Conservation (phyloP, 2,888 invertebrate species). For the Stenchaetothrips biformis region DNA sequence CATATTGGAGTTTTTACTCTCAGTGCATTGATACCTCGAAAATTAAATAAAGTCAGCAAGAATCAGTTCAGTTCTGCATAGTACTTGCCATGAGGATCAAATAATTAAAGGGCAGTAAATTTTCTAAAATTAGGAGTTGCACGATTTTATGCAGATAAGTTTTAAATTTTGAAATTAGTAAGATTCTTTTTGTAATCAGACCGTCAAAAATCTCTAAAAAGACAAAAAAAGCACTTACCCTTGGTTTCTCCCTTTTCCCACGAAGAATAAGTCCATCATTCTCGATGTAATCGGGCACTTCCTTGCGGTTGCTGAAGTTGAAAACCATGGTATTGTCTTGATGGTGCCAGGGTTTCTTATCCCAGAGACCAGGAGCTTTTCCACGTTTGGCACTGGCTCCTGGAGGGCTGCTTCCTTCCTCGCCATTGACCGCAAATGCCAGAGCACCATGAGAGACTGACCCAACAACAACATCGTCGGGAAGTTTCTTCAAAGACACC, state of each 20-base stretch:
- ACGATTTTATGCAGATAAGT: neutral
- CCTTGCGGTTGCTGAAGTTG: slow-evolving; percentile 78
- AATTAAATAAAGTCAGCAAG: too few relatives aligned
- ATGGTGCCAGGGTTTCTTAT: slow-evolving; percentile 50
- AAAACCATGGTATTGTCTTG: slow-evolving; percentile 74
- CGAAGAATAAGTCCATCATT: slow-evolving; percentile 76
- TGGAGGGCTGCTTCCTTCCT: neutral
- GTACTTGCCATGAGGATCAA: too few relatives aligned
- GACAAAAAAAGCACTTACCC: slow-evolving; percentile 55
- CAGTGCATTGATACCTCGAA: too few relatives aligned
- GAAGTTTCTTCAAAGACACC: slow-evolving; percentile 44
- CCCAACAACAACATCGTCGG: slow-evolving; percentile 34
- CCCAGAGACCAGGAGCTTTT: slow-evolving; percentile 44
- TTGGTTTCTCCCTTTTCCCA: slow-evolving; percentile 62
- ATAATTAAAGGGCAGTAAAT: too few relatives aligned
- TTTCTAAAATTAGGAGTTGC: too few relatives aligned
- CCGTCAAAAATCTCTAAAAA: neutral
- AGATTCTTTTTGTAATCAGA: neutral
- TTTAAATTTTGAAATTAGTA: neutral
- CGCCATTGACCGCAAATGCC: slow-evolving; percentile 27
- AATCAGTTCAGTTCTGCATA: too few relatives aligned
- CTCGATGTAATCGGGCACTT: slow-evolving; percentile 86
- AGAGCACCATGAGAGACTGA: slow-evolving; percentile 33
- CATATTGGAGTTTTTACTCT: too few relatives aligned
- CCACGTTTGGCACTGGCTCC: slow-evolving; percentile 32